Evolutionary conservation across 2,113 vertebrate genomes (phyloP).

Genomic region (Plotosus lineatus): DNA sequence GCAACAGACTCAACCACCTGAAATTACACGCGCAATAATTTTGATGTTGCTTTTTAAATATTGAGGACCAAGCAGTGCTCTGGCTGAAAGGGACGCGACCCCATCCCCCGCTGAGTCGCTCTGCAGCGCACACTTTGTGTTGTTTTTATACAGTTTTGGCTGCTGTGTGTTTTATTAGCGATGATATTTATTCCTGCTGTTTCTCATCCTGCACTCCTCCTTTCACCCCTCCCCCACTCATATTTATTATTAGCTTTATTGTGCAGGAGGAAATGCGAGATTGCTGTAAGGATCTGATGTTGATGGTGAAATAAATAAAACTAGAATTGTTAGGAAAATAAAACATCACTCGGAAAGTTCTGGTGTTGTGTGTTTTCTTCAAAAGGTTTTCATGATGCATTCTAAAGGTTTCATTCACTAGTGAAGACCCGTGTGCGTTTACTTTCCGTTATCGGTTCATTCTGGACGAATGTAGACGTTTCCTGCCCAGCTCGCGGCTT

Average conservation of each 20-base stretch:
- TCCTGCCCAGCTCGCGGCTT: no score
- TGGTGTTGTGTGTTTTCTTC: neutral
- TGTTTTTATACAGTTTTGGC: slow-evolving; percentile 33
- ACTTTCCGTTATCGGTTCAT: no score
- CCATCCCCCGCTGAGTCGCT: neutral
- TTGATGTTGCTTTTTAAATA: slow-evolving; percentile 2
- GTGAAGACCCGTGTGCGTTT: no score
- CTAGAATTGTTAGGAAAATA: slow-evolving; percentile 30
- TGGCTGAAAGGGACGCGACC: slow-evolving; percentile 57
- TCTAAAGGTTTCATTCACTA: neutral
- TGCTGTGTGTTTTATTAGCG: slow-evolving; percentile 14
- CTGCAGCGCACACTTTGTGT: neutral
- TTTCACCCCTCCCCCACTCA: neutral
- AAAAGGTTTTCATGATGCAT: neutral
- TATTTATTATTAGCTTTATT: neutral
- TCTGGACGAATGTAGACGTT: no score
- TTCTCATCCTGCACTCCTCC: slow-evolving; percentile 4
- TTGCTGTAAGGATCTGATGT: slow-evolving; percentile 70
- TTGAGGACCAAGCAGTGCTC: slow-evolving; percentile 63
- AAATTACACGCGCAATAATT: slow-evolving; percentile 28
- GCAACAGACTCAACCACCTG: slow-evolving; percentile 44
- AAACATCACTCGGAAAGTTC: neutral
- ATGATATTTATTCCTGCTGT: slow-evolving; percentile 40
- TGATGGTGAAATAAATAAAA: slow-evolving; percentile 46
- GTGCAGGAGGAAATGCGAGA: slow-evolving; percentile 33